phyloP scores from a whole-genome alignment of 2,888 invertebrate species.

The Ceriagrion tenellum region DNA sequence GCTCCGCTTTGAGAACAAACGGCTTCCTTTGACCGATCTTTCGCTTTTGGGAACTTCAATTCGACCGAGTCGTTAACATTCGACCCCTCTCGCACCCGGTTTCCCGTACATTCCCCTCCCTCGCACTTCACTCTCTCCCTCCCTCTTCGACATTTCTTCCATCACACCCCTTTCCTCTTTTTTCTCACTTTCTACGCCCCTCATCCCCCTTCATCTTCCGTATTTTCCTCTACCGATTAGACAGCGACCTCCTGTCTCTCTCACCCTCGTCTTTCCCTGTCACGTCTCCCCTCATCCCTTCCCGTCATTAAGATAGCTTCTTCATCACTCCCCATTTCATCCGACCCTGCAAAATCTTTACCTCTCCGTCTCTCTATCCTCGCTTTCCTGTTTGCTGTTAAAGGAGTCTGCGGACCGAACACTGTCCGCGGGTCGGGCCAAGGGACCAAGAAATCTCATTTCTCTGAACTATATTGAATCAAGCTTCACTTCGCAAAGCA shows the following conservation, averaged over 20 bases:
- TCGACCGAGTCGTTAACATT: background rate
- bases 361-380: background rate
- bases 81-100: background rate
- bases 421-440: too few species aligned
- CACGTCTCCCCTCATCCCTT: background rate
- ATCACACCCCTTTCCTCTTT: background rate
- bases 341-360: background rate
- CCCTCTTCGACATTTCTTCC: background rate
- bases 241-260: background rate
- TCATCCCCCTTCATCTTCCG: background rate
- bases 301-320: slow-evolving; percentile 18
- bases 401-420: too few species aligned
- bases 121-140: background rate
- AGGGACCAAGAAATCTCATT: too few species aligned
- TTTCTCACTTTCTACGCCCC: background rate
- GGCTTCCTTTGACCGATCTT: background rate
- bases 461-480: too few species aligned
- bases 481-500: too few species aligned
- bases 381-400: background rate
- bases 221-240: background rate
- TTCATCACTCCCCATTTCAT: background rate
- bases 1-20: background rate
- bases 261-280: background rate
- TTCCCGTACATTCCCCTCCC: background rate
- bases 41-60: background rate